These are phyloP conservation scores for Eptatretus atami DNA, from an alignment of 2,797 vertebrate genomes.

Conservation along the genomic window DNA sequence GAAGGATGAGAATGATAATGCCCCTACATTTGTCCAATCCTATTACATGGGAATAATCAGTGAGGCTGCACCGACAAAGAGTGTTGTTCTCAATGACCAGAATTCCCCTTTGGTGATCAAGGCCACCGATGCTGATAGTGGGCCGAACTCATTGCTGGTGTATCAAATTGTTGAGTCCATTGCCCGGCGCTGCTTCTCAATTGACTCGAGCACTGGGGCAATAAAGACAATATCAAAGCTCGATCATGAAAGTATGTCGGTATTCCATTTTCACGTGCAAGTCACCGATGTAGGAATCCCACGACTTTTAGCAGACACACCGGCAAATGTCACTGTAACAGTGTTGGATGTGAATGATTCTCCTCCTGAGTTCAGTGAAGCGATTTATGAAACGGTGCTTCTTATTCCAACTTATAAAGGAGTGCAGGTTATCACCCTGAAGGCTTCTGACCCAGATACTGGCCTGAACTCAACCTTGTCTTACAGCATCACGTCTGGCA, in stretches of 20 bases:
- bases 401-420: slow-evolving; percentile 61
- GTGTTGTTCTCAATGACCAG: slow-evolving; percentile 41
- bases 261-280: slow-evolving; percentile 70
- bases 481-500: slow-evolving; percentile 67
- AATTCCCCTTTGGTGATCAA: slow-evolving; percentile 55
- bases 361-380: slow-evolving; percentile 39
- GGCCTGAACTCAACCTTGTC: slow-evolving; percentile 40
- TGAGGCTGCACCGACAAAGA: slow-evolving; percentile 47
- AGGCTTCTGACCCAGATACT: slow-evolving; percentile 59
- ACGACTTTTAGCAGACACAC: slow-evolving; percentile 39
- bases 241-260: slow-evolving; percentile 49
- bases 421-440: slow-evolving; percentile 37
- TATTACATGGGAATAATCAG: slow-evolving; percentile 59
- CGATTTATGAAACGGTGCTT: slow-evolving; percentile 38
- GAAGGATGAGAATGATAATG: slow-evolving; percentile 75
- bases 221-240: slow-evolving; percentile 35
- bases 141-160: slow-evolving; percentile 53
- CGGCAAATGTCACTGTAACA: slow-evolving; percentile 59
- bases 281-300: slow-evolving; percentile 61
- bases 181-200: slow-evolving; percentile 52
- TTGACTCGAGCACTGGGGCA: slow-evolving; percentile 77
- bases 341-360: slow-evolving; percentile 79
- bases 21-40: slow-evolving; percentile 32
- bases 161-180: slow-evolving; percentile 83
- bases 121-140: slow-evolving; percentile 46